Percentiles rank a stretch among this genome's conserved stretches.
These are phyloP conservation scores for Gymnodraco acuticeps DNA, from an alignment of 2,797 vertebrate species.

Conservation along the genomic window DNA sequence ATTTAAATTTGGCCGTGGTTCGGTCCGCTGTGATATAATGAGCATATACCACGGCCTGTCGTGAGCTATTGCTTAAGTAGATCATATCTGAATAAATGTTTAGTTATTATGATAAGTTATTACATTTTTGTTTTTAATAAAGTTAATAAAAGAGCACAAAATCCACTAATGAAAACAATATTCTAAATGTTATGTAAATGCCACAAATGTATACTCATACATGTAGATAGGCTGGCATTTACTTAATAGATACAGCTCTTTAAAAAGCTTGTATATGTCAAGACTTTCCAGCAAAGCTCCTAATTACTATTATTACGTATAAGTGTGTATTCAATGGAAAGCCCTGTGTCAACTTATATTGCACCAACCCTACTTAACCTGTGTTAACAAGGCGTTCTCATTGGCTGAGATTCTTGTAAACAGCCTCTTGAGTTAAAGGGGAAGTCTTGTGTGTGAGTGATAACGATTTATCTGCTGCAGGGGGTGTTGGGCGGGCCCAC, in stretches of 20 bases:
- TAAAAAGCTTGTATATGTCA: background rate
- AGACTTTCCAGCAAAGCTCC: background rate
- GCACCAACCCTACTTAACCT: slow-evolving; percentile 18
- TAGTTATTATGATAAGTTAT: background rate
- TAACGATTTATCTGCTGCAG: slow-evolving; percentile 86
- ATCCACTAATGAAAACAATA: background rate
- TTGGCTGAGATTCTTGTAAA: slow-evolving; percentile 75
- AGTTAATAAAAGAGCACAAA: background rate
- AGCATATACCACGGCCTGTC: too few species aligned
- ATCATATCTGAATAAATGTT: background rate
- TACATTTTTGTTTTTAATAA: background rate
- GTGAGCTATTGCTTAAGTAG: too few species aligned
- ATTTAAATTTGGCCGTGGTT: too few species aligned
- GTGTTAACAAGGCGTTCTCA: slow-evolving; percentile 9
- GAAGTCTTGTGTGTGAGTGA: slow-evolving; percentile 80
- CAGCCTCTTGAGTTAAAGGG: slow-evolving; percentile 64
- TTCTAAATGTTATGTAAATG: background rate
- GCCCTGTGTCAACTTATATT: background rate
- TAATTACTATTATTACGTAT: background rate
- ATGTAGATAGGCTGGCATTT: background rate
- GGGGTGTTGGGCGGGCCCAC: slow-evolving; percentile 69
- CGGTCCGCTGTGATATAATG: too few species aligned
- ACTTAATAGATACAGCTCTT: background rate
- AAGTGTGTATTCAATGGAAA: background rate
- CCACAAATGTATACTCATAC: background rate